Evolutionary conservation across 2,113 vertebrate species (phyloP), one percentile per base, ranked within the genome.

Genomic region (Clarias gariepinus): DNA sequence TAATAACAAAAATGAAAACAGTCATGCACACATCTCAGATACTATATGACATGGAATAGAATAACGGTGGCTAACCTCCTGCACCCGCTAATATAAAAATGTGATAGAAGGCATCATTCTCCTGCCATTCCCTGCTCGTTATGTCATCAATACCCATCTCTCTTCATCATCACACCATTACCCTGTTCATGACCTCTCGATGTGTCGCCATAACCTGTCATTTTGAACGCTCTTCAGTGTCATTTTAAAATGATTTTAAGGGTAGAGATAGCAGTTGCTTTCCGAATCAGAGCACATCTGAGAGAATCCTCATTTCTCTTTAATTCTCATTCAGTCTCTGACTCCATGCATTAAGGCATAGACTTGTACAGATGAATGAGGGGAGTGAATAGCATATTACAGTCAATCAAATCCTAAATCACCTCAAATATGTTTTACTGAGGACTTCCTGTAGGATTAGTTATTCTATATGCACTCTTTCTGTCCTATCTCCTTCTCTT

Each of bases 151-250:
- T 80, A 64, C 63, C 21, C 61, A 80, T 80, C 74, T 79, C 18
- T 55, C n/a, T 68, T 21, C 74, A 78, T 79, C 74, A 41, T n/a
- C 47, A 53, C 52, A 58, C 84, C 76, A 85, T 85, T 85, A 87
- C 58, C 68, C 80, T 83, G 69, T 71, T 81, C 52, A 19, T 83
- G 86, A 85, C 84, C 84, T 23, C 60, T 33, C 81, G 7, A n/a
- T 83, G 57, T 66, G 80, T 64, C 66, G 58, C 73, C 58, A 74
- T 83, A 82, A 77, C 60, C 80, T 41, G 69, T 77, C 73, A 77
- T 30, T 21, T 82, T 87, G 9, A 63, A 47, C 21, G 25, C 61
- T 53, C 81, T 60, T 76, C 69, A 77, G 7, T 77, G 81, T 71
- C 69, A 77, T 53, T 66, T 83, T 66, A 79, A 64, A 68, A 60